Conservation (phyloP, 2,113 vertebrate species). For the Sardina pilchardus region DNA sequence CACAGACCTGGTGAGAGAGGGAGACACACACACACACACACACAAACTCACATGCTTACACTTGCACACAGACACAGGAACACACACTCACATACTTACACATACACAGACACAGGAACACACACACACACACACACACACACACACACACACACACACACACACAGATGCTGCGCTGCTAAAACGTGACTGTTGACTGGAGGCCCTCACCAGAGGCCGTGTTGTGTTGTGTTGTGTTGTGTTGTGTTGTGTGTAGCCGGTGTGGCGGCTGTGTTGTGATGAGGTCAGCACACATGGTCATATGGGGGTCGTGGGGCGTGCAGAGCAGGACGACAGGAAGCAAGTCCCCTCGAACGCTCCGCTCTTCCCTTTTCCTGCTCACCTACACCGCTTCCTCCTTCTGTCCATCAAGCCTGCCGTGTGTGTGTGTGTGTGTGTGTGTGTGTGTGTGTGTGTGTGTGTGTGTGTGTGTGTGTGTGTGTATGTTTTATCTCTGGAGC, state of each 20-base stretch:
- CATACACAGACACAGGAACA: neutral
- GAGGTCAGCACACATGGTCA: neutral
- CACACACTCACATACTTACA: neutral
- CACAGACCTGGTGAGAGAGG: conserved; percentile 68
- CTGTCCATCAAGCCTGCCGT: neutral
- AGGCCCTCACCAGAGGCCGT: too few relatives aligned
- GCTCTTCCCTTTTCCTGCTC: neutral
- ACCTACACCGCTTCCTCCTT: neutral
- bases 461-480: conserved; percentile 10
- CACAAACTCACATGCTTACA: neutral
- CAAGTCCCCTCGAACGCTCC: neutral
- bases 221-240: too few relatives aligned
- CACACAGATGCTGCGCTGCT: too few relatives aligned
- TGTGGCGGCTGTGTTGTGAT: neutral
- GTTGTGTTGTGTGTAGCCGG: neutral
- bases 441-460: conserved; percentile 9
- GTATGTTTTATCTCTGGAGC: neutral
- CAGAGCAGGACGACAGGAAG: neutral
- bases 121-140: neutral
- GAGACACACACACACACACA: neutral
- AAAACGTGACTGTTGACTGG: too few relatives aligned
- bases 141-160: neutral
- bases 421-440: neutral
- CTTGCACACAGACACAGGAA: neutral
- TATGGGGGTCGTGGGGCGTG: neutral